These are phyloP conservation scores for Falcunculus frontatus DNA, from an alignment of 2,113 vertebrate species.

Conservation along the genomic window DNA sequence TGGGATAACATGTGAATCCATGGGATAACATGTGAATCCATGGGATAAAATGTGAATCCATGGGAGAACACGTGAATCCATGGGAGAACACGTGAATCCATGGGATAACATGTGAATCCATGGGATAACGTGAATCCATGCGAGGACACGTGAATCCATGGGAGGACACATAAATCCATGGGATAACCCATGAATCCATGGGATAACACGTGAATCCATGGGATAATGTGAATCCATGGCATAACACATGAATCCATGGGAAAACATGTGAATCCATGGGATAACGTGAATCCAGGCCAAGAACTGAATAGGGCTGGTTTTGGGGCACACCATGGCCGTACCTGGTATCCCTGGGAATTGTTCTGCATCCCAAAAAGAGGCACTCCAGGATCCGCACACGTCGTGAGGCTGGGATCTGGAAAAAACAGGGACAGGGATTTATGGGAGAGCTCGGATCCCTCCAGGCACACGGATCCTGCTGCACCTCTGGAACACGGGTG, in stretches of 20 bases:
- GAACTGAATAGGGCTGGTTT: fast-evolving
- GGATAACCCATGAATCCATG: fast-evolving
- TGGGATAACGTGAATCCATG: fast-evolving
- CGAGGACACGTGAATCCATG: fast-evolving
- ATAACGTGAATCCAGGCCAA: fast-evolving
- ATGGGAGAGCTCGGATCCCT: background rate
- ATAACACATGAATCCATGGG: fast-evolving
- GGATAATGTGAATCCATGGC: background rate
- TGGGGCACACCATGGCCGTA: background rate
- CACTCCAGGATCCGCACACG: conserved; percentile 84
- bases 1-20: background rate
- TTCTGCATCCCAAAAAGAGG: conserved; percentile 93
- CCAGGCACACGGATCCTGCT: fast-evolving
- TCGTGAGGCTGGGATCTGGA: conserved; percentile 89
- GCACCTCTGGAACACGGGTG: fast-evolving
- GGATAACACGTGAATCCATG: fast-evolving
- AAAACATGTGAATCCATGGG: fast-evolving
- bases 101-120: fast-evolving
- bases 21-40: fast-evolving
- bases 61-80: fast-evolving
- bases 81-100: background rate
- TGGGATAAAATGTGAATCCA: fast-evolving
- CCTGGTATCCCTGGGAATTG: conserved; percentile 95
- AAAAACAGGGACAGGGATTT: background rate
- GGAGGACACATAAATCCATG: fast-evolving